phyloP scores from a whole-genome alignment of 1,140 invertebrate species.

The Calephelis virginiensis region DNA sequence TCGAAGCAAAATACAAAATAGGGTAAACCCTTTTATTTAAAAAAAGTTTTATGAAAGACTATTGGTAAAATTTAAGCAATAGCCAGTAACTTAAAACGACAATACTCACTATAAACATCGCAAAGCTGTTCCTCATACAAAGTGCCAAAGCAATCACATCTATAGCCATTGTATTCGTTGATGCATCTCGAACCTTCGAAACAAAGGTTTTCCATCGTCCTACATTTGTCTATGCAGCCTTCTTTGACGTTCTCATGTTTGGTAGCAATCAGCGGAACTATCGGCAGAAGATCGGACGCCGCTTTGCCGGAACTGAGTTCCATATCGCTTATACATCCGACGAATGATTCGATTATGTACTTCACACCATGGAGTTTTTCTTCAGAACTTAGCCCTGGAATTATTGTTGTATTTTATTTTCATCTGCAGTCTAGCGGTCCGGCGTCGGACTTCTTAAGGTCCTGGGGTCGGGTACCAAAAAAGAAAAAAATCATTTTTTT shows the following conservation, averaged over 20 bases:
- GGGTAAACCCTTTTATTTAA: too few species aligned
- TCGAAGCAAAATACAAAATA: too few species aligned
- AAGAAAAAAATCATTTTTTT: too few species aligned
- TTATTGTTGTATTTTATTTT: too few species aligned
- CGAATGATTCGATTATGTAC: constrained; percentile 94
- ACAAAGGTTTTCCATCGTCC: constrained; percentile 88
- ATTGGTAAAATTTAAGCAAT: too few species aligned
- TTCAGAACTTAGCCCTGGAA: constrained; percentile 89
- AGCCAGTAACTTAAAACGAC: too few species aligned
- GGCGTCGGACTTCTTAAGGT: too few species aligned
- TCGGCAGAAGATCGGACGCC: constrained; percentile 87
- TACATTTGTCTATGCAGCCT: constrained; percentile 90
- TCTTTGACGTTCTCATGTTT: constrained; percentile 93
- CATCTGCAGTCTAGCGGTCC: too few species aligned
- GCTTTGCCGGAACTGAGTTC: constrained; percentile 90
- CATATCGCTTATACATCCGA: constrained; percentile 93
- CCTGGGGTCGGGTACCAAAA: too few species aligned
- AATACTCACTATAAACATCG: constrained; percentile 91
- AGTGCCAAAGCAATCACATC: constrained; percentile 95
- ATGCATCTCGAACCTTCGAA: constrained; percentile 91
- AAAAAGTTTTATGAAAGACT: too few species aligned
- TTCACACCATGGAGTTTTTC: constrained; percentile 92
- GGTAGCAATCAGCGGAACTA: constrained; percentile 88
- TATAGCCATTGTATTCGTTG: constrained; percentile 91
- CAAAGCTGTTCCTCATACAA: constrained; percentile 93